Conservation (phyloP, 2,113 vertebrate species). For the Prunella himalayana region DNA sequence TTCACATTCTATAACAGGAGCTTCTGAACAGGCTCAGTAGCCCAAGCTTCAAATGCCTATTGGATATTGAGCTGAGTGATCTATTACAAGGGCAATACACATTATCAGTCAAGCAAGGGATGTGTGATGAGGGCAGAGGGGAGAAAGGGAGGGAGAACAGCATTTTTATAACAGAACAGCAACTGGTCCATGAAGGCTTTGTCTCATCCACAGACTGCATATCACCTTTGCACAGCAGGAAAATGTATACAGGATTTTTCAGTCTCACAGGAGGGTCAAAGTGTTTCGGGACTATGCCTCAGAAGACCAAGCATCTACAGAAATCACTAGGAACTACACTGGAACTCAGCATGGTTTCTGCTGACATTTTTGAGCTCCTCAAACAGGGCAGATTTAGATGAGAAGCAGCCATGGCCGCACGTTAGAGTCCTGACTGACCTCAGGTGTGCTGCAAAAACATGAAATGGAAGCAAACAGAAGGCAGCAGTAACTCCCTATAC, state of each 20-base stretch:
- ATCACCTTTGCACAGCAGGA: background rate
- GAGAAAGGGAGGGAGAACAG: background rate
- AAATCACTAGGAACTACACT: background rate
- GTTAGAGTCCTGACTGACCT: background rate
- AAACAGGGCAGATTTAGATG: background rate
- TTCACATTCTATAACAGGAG: background rate
- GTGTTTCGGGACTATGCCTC: background rate
- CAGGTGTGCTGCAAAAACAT: background rate
- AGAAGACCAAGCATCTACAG: background rate
- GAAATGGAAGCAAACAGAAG: background rate
- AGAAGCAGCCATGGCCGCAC: background rate
- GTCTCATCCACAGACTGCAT: background rate
- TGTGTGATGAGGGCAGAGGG: background rate
- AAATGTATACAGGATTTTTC: background rate
- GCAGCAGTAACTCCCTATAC: background rate
- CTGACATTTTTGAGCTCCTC: background rate
- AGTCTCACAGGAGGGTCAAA: background rate
- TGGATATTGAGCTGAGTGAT: background rate
- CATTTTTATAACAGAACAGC: background rate
- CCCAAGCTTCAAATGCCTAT: background rate
- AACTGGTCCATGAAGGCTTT: background rate
- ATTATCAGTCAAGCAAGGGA: background rate
- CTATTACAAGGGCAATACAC: background rate
- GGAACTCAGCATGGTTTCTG: background rate
- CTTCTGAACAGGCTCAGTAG: background rate